Base-by-base conservation (phyloP, 2,888 invertebrate genomes). In the Poecilus cupreus region DNA sequence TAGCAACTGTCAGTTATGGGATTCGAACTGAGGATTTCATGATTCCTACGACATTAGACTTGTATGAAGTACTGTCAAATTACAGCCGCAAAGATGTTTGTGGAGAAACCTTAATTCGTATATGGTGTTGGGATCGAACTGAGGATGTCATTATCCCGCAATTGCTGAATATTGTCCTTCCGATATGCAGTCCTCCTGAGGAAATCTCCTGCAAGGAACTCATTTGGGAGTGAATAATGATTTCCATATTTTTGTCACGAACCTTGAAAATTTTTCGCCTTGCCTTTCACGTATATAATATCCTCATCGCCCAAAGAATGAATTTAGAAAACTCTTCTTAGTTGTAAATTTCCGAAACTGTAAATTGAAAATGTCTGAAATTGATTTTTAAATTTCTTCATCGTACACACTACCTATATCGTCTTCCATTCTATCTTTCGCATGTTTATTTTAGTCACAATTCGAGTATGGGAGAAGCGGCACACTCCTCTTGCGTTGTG, bases 361-460 rank as follows among this genome's bases (percentile, higher is more conserved):
- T 80, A 74, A 80, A 80, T 80, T 80, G 80, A 80, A 80, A 80
- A 80, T 80, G 80, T 80, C 80, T 80, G 85, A 86, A 87, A 87
- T 87, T 87, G 87, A 86, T 87, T 87, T 87, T 86, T 83, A 87
- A 87, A 87, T 86, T 86, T 87, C 86, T 85, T 83, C 84, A 83
- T 85, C 84, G 83, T 82, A 85, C 51, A 79, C 80, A 80, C 80
- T 80, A 80, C 80, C 80, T 80, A 80, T 80, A 80, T 80, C 86
- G 85, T 83, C 85, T 84, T 84, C 85, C 85, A 86, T 86, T 86
- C 85, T 84, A 85, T 85, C 86, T 85, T 87, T 86, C 85, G 86
- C 83, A 85, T 87, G 87, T 88, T 88, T 88, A 87, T 87, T 87
- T 87, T 87, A 87, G 87, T 86, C 13, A 81, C 83, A 82, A 82